Conservation (phyloP, 1,140 invertebrate species). For the Nylanderia fulva region DNA sequence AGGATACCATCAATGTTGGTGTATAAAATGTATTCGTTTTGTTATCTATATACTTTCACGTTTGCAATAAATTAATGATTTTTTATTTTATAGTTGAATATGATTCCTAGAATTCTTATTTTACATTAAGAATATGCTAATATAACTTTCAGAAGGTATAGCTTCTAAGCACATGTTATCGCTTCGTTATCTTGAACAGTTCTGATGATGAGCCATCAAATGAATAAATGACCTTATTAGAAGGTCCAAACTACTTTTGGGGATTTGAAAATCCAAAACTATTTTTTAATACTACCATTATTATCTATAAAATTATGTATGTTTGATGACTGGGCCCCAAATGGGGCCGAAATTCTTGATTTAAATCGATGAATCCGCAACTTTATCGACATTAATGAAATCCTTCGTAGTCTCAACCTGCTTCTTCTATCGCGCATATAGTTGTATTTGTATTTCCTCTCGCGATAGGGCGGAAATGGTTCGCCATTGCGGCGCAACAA, state of each 20-base stretch:
- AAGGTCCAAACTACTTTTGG: not conserved
- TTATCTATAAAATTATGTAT: too few relatives aligned
- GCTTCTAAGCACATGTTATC: not conserved
- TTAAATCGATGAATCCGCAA: not conserved
- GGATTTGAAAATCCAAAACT: not conserved
- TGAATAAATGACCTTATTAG: not conserved
- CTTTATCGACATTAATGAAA: not conserved
- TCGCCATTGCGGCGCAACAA: constrained; percentile 58
- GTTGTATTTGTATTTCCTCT: constrained; percentile 19
- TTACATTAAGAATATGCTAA: not conserved
- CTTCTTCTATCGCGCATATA: not conserved
- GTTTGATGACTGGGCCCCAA: not conserved
- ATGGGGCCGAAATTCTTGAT: not conserved
- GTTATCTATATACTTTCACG: not conserved
- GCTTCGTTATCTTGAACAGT: too few relatives aligned
- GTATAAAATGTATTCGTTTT: not conserved
- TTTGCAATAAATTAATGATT: too few relatives aligned
- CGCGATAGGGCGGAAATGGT: constrained; percentile 46
- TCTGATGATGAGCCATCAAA: too few relatives aligned
- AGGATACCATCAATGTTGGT: not conserved
- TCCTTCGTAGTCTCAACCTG: not conserved
- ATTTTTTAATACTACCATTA: not conserved
- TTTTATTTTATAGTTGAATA: too few relatives aligned
- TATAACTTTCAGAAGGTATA: not conserved
- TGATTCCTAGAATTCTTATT: too few relatives aligned